Conservation (phyloP, 2,888 invertebrate genomes). For the Fragum fragum region DNA sequence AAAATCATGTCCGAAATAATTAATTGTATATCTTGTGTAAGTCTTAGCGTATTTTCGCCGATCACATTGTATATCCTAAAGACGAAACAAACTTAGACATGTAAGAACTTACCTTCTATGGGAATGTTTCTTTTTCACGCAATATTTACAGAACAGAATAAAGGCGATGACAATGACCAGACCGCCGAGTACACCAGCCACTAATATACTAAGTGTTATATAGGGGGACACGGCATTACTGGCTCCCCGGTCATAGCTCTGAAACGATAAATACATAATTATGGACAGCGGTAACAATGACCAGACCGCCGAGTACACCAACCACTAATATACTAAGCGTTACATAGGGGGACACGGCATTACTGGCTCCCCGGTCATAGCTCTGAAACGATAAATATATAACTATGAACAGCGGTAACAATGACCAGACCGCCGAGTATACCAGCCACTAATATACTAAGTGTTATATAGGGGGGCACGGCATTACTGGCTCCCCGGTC, state of each 20-base stretch:
- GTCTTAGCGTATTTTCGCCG: too few relatives aligned
- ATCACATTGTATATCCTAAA: too few relatives aligned
- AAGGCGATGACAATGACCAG: conserved; percentile 86
- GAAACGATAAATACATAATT: conserved; percentile 10
- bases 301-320: conserved; percentile 85
- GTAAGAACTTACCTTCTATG: conserved; percentile 73
- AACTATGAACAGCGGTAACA: conserved; percentile 69
- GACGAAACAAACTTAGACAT: too few relatives aligned
- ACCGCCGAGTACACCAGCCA: conserved; percentile 87
- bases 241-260: conserved; percentile 66
- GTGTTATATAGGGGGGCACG: conserved; percentile 81
- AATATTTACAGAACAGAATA: conserved; percentile 87
- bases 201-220: conserved; percentile 86
- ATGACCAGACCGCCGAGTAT: conserved; percentile 87
- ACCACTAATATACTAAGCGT: conserved; percentile 86
- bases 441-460: conserved; percentile 86
- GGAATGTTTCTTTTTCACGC: conserved; percentile 83
- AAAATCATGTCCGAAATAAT: too few relatives aligned
- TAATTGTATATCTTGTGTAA: too few relatives aligned
- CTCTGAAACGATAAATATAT: conserved; percentile 40
- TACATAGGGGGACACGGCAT: conserved; percentile 76
- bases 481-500: conserved; percentile 69
- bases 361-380: conserved; percentile 66
- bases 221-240: conserved; percentile 74
- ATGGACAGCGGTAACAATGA: background rate